Evolutionary conservation across 2,888 invertebrate species (phyloP).

Genomic region (Matsumyia berberina): DNA sequence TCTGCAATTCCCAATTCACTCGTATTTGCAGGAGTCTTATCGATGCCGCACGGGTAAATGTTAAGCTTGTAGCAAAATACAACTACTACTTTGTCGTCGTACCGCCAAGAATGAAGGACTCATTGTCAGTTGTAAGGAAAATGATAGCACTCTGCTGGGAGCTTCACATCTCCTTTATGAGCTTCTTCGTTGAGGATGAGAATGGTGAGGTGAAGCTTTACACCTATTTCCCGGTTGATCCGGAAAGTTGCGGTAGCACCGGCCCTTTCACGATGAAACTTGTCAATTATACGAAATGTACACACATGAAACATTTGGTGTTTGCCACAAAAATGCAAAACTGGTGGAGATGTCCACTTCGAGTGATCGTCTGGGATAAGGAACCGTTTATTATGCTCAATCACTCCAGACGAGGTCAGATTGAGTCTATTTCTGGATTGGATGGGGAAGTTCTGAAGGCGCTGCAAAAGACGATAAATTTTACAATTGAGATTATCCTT

Average conservation of each 20-base stretch:
- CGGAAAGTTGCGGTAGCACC: background rate
- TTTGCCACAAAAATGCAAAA: background rate
- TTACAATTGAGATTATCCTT: background rate
- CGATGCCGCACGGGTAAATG: background rate
- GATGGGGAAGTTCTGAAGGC: background rate
- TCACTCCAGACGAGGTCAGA: background rate
- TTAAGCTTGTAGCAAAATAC: background rate
- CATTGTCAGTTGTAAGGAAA: background rate
- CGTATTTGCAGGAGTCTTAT: background rate
- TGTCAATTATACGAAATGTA: background rate
- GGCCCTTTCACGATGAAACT: background rate
- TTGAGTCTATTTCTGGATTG: background rate
- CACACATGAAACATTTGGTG: too few species aligned
- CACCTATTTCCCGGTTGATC: background rate
- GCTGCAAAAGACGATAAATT: background rate
- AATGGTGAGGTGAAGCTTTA: background rate
- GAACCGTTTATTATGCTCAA: conserved; percentile 76
- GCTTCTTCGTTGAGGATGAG: background rate
- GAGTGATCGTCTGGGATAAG: conserved; percentile 77
- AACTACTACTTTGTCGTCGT: background rate
- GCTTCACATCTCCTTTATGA: background rate
- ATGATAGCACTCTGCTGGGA: background rate
- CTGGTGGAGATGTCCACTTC: background rate
- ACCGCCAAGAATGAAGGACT: background rate
- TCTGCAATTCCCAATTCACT: too few species aligned